Conservation (phyloP, 2,797 vertebrate genomes). For the Anabacerthia variegaticeps region DNA sequence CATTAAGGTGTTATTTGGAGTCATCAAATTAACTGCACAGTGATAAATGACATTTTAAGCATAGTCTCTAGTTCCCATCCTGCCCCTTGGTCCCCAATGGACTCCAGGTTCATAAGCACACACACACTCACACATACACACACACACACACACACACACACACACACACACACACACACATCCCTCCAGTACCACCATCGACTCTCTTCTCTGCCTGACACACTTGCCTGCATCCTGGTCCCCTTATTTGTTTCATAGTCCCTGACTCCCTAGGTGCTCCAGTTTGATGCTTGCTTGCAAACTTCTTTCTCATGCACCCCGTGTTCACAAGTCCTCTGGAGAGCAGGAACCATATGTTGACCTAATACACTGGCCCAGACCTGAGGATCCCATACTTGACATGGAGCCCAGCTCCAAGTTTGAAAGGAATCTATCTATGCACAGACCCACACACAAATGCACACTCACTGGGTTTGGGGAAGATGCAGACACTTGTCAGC, state of each 20-base stretch:
- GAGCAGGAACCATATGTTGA: rapidly evolving
- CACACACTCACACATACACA: rapidly evolving
- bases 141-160: too few species aligned
- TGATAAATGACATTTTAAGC: not conserved
- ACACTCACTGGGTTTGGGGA: rapidly evolving
- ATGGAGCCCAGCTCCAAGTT: not conserved
- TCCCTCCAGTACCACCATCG: rapidly evolving
- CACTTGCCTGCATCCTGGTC: rapidly evolving
- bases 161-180: rapidly evolving
- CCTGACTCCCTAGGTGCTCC: not conserved
- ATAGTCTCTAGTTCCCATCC: rapidly evolving
- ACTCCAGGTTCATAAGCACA: not conserved
- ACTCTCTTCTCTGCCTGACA: not conserved
- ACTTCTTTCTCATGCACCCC: rapidly evolving
- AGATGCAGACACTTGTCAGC: not conserved
- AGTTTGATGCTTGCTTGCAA: rapidly evolving
- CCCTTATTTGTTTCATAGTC: not conserved
- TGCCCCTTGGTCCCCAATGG: rapidly evolving
- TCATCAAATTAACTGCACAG: not conserved
- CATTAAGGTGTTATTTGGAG: not conserved
- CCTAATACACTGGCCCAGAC: not conserved
- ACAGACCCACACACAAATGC: rapidly evolving
- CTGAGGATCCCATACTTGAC: rapidly evolving
- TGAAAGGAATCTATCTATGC: not conserved
- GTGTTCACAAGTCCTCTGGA: not conserved